phyloP scores from a whole-genome alignment of 2,888 invertebrate genomes.

The Drosophila glabriapex region DNA sequence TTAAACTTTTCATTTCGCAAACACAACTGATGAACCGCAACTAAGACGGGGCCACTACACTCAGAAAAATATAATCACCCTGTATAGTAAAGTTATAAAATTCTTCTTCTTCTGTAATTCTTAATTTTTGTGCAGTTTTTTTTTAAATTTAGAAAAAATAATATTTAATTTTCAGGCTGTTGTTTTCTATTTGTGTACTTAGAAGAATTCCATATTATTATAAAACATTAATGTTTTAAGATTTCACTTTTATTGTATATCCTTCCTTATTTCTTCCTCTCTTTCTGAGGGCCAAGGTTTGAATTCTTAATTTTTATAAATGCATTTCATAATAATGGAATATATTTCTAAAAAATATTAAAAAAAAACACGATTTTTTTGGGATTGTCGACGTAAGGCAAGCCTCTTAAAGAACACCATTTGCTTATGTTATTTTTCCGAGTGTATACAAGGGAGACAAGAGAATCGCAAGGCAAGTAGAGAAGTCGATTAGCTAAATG shows the following conservation, averaged over 20 bases:
- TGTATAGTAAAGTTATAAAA: background rate
- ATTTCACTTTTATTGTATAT: background rate
- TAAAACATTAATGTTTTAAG: background rate
- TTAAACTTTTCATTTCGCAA: constrained; percentile 49
- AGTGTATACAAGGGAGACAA: background rate
- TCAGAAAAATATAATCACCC: background rate
- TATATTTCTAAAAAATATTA: background rate
- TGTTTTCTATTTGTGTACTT: background rate
- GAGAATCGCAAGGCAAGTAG: background rate
- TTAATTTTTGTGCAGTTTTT: background rate
- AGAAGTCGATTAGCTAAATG: constrained; percentile 60
- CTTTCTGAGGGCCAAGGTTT: rapidly evolving
- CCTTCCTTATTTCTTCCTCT: rapidly evolving
- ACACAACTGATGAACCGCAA: constrained; percentile 5
- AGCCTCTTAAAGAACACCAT: background rate
- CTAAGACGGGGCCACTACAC: background rate
- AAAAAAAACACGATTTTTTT: background rate
- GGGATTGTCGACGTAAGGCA: background rate
- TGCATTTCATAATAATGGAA: background rate
- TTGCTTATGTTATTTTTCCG: background rate
- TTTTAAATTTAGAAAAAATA: background rate
- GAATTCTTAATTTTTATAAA: background rate
- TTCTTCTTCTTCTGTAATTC: background rate
- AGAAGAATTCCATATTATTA: background rate
- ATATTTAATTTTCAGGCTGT: background rate